Evolutionary conservation across 2,113 vertebrate species (phyloP).

Genomic region (Ammospiza nelsoni): DNA sequence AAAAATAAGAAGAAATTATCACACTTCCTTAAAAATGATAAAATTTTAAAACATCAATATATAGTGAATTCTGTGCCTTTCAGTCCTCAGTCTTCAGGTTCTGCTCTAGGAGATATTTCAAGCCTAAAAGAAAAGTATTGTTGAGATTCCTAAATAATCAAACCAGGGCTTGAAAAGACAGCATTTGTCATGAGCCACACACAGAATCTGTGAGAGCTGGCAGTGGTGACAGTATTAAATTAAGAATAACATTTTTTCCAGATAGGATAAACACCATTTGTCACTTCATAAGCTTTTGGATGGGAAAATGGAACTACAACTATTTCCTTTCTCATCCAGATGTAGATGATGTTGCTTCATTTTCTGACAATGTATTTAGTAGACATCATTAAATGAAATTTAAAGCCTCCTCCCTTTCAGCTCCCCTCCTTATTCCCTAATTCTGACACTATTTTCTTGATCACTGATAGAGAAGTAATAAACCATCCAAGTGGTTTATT

Average conservation of each 20-base stretch:
- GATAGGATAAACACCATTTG: constrained; percentile 54
- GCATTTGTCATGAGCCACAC: constrained; percentile 4
- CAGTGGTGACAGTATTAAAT: constrained; percentile 35
- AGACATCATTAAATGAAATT: background rate
- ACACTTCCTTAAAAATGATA: background rate
- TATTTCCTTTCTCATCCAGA: constrained; percentile 29
- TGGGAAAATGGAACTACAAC: constrained; percentile 4
- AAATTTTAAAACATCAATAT: background rate
- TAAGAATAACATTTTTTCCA: constrained; percentile 44
- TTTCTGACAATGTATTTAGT: background rate
- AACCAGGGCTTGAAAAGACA: constrained; percentile 21
- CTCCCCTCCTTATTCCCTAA: background rate
- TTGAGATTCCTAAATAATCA: constrained; percentile 13
- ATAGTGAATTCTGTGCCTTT: background rate
- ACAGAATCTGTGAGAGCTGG: constrained; percentile 31
- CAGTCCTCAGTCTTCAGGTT: background rate
- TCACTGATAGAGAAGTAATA: background rate
- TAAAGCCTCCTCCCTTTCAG: background rate
- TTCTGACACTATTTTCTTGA: background rate
- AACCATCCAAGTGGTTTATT: background rate
- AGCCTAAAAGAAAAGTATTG: background rate
- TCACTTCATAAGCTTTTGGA: constrained; percentile 22
- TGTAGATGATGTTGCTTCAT: constrained; percentile 16
- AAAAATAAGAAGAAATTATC: background rate
- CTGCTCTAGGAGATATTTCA: background rate